Percentiles rank a stretch among this genome's conserved stretches.
Conservation (phyloP, 2,797 vertebrate species). For the Pangasius mekongensis region DNA sequence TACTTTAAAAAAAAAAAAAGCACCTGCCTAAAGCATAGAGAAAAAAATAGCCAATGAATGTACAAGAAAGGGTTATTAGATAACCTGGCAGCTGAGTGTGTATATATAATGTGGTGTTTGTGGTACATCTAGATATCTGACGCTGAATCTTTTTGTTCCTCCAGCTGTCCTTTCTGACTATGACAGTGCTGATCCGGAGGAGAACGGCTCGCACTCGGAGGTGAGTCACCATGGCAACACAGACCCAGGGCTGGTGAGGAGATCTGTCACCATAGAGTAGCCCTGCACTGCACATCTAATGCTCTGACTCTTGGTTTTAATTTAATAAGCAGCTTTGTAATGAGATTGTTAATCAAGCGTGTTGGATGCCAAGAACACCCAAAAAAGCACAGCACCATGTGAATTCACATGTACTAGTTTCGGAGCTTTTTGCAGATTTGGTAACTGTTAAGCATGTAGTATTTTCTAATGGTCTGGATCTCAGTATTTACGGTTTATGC, state of each 20-base stretch:
- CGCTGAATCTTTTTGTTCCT: conserved; percentile 38
- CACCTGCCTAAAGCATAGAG: background rate
- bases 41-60: background rate
- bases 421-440: background rate
- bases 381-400: background rate
- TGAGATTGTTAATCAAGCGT: background rate
- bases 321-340: background rate
- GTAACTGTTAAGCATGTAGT: background rate
- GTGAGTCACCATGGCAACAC: conserved; percentile 69
- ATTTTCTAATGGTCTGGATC: background rate
- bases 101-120: background rate
- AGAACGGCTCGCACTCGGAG: conserved; percentile 86
- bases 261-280: conserved; percentile 28
- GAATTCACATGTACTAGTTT: background rate
- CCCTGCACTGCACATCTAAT: background rate
- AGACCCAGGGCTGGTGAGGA: conserved; percentile 20
- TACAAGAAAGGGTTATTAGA: background rate
- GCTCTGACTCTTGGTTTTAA: background rate
- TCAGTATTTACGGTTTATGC: background rate
- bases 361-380: background rate
- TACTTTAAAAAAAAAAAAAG: no score
- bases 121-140: conserved; percentile 11
- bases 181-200: conserved; percentile 89
- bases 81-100: background rate
- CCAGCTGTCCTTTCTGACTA: conserved; percentile 95